A percentile compares a stretch with the other conserved stretches of the same genome.
Conservation (phyloP, 2,888 invertebrate species). For the Leptopilina myrica region DNA sequence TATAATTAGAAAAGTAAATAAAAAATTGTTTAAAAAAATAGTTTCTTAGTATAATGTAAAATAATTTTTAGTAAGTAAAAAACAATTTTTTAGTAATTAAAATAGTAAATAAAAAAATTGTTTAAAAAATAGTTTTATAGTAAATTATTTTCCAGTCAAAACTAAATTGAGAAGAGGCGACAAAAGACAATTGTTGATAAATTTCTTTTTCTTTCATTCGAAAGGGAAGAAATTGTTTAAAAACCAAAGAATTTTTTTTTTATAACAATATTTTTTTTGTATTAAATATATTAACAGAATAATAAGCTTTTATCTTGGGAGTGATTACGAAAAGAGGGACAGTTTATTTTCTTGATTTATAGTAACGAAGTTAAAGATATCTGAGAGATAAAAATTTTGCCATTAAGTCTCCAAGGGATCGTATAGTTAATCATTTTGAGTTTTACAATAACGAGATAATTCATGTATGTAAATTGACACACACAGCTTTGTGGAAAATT, state of each 20-base stretch:
- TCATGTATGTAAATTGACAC: background rate
- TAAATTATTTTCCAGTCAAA: no score
- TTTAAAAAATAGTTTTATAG: no score
- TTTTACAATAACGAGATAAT: conserved; percentile 1
- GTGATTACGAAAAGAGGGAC: background rate
- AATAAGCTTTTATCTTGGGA: background rate
- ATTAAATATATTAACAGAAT: background rate
- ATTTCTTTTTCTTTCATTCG: background rate
- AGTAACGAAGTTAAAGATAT: conserved; percentile 6
- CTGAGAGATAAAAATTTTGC: background rate
- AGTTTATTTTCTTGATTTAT: background rate
- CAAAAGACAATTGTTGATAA: no score
- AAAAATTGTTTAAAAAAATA: no score
- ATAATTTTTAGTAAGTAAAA: no score
- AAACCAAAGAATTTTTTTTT: background rate
- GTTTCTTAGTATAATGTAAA: no score
- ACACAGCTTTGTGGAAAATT: background rate
- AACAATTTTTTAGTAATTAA: no score
- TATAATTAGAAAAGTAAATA: no score
- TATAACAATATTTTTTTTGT: no score
- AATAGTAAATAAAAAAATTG: no score
- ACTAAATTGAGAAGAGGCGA: no score
- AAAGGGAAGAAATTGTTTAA: background rate
- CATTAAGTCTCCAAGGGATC: conserved; percentile 17
- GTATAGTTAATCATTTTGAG: background rate